Percentiles rank a stretch among this genome's conserved stretches.
Evolutionary conservation across 2,888 invertebrate genomes (phyloP).

Genomic region (Drosophila hamatofila): DNA sequence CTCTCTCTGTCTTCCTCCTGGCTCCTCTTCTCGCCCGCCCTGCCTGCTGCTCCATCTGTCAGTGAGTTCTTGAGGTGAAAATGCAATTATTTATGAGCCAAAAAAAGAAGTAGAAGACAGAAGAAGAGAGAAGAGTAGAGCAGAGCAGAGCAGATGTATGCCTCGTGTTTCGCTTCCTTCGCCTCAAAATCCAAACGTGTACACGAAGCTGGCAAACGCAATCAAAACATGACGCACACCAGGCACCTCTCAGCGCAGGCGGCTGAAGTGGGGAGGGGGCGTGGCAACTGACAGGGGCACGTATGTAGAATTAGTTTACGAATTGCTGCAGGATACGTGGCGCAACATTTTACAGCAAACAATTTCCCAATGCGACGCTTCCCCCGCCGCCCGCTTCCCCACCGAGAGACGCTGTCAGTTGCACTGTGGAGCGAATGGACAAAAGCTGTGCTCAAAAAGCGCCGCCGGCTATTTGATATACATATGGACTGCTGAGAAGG

Average conservation of each 20-base stretch:
- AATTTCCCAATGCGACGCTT: constrained; percentile 53
- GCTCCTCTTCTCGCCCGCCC: background rate
- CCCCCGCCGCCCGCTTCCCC: background rate
- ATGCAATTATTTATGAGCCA: constrained; percentile 78
- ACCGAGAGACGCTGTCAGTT: constrained; percentile 44
- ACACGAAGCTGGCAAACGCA: constrained; percentile 63
- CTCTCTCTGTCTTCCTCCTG: background rate
- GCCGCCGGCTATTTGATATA: constrained; percentile 4
- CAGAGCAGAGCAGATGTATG: constrained; percentile 1
- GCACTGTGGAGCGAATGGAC: constrained; percentile 40
- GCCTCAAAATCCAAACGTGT: constrained; percentile 50
- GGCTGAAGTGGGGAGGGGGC: background rate
- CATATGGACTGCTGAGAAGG: background rate
- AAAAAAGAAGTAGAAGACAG: constrained; percentile 18
- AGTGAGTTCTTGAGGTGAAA: constrained; percentile 79
- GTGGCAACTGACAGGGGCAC: constrained; percentile 72
- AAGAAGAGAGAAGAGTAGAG: background rate
- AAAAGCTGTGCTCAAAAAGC: constrained; percentile 21
- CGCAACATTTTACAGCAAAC: constrained; percentile 78
- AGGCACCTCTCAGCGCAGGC: constrained; percentile 23
- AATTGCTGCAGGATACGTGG: constrained; percentile 81
- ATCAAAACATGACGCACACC: constrained; percentile 79
- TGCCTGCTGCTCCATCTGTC: constrained; percentile 53
- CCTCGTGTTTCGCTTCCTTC: background rate
- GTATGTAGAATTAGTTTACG: constrained; percentile 81